Evolutionary conservation across 2,113 vertebrate species (phyloP).

Genomic region (Xenotilapia caudafasciata): DNA sequence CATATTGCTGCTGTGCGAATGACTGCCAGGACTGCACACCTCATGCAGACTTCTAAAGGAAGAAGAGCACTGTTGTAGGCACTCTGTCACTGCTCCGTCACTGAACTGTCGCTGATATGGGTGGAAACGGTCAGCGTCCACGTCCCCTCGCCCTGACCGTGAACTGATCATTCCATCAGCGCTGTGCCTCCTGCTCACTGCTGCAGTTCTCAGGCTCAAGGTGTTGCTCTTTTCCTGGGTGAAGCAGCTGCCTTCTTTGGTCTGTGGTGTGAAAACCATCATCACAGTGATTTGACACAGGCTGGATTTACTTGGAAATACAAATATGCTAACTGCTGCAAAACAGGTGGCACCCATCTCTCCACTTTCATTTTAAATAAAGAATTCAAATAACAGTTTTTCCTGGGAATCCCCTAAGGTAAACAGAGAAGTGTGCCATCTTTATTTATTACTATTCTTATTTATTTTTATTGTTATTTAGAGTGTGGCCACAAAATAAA

Average conservation of each 20-base stretch:
- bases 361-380: background rate
- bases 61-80: conserved; percentile 52
- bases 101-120: conserved; percentile 82
- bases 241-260: background rate
- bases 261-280: conserved; percentile 3
- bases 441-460: background rate
- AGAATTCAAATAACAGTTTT: background rate
- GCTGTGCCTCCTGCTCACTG: conserved; percentile 69
- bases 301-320: background rate
- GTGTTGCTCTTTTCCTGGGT: conserved; percentile 10
- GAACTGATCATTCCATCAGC: conserved; percentile 68
- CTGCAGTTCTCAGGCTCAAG: conserved; percentile 39
- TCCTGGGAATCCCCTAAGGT: background rate
- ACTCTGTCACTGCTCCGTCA: conserved; percentile 46
- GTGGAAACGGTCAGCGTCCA: conserved; percentile 73
- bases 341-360: background rate
- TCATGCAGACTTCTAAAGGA: conserved; percentile 66
- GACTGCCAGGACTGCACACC: conserved; percentile 55
- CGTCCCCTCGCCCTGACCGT: background rate
- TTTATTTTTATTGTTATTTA: background rate
- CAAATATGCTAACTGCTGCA: background rate
- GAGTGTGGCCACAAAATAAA: background rate
- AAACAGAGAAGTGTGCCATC: background rate
- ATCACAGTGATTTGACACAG: background rate
- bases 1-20: background rate